phyloP scores from a whole-genome alignment of 2,797 vertebrate genomes.

The Cyclopterus lumpus region DNA sequence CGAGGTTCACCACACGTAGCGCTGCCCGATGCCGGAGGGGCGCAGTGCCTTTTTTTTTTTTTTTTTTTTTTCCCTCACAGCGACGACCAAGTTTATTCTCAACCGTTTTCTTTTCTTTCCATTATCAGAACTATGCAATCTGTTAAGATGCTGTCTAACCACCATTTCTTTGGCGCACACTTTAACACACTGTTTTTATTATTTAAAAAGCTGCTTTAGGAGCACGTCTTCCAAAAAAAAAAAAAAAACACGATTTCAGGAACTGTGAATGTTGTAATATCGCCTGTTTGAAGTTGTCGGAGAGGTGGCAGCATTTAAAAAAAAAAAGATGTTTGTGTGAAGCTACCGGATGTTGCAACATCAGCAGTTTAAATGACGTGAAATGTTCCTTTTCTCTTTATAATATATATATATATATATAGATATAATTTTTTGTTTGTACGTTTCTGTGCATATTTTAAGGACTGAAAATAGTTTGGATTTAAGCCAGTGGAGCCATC shows the following conservation, averaged over 20 bases:
- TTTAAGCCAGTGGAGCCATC: background rate
- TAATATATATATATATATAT: background rate
- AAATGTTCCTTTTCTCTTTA: background rate
- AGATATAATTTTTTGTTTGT: too few species aligned
- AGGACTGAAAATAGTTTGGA: background rate
- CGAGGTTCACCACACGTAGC: conserved; percentile 93
- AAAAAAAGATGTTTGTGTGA: background rate
- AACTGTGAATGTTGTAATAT: background rate
- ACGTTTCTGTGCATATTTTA: background rate
- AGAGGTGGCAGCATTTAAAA: background rate
- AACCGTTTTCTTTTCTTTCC: conserved; percentile 28
- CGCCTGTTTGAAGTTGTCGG: background rate
- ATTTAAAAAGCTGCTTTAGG: conserved; percentile 8
- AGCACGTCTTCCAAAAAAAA: background rate
- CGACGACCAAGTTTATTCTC: conserved; percentile 51
- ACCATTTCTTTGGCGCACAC: too few species aligned
- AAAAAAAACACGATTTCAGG: background rate
- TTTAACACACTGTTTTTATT: too few species aligned
- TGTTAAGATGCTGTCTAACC: too few species aligned
- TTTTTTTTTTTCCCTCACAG: too few species aligned
- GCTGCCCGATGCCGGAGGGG: background rate
- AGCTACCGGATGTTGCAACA: background rate
- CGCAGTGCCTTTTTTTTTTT: conserved; percentile 78
- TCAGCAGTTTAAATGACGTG: background rate
- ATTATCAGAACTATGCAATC: too few species aligned